Conservation (phyloP, 2,888 invertebrate genomes). For the Xylota sylvarum region DNA sequence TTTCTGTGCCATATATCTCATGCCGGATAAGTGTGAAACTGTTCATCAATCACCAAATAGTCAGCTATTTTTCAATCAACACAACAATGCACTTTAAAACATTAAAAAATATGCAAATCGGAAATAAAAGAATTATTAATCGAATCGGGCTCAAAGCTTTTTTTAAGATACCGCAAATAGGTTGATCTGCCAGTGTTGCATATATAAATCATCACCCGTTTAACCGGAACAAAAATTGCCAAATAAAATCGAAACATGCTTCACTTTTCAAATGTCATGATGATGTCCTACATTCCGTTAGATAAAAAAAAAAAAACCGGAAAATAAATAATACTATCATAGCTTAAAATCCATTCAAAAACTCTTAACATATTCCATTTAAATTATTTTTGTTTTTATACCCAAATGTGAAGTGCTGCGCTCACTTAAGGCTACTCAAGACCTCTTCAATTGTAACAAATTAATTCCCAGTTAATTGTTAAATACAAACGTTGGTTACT, state of each 20-base stretch:
- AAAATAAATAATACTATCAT: constrained; percentile 4
- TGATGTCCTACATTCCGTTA: constrained; percentile 2
- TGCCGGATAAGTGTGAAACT: too few relatives aligned
- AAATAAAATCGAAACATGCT: neutral
- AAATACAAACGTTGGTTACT: neutral
- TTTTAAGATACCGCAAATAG: too few relatives aligned
- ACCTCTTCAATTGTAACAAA: constrained; percentile 19
- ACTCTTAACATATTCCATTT: neutral
- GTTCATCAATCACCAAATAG: too few relatives aligned
- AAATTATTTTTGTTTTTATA: neutral
- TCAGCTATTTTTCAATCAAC: neutral
- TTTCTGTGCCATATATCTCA: too few relatives aligned
- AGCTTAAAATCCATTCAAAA: neutral
- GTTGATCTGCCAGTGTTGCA: neutral
- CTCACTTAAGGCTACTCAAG: constrained; percentile 2
- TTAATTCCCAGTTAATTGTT: constrained; percentile 8
- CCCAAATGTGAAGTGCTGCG: constrained; percentile 1
- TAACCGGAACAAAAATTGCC: neutral
- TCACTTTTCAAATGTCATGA: constrained; percentile 1
- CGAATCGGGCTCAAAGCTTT: neutral
- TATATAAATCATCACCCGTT: neutral
- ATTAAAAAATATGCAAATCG: neutral
- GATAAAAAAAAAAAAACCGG: constrained; percentile 1
- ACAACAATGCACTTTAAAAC: neutral
- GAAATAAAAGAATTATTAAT: neutral